Percentiles rank a stretch among this genome's conserved stretches.
Conservation (phyloP, 2,888 invertebrate species). For the Andrena haemorrhoa region DNA sequence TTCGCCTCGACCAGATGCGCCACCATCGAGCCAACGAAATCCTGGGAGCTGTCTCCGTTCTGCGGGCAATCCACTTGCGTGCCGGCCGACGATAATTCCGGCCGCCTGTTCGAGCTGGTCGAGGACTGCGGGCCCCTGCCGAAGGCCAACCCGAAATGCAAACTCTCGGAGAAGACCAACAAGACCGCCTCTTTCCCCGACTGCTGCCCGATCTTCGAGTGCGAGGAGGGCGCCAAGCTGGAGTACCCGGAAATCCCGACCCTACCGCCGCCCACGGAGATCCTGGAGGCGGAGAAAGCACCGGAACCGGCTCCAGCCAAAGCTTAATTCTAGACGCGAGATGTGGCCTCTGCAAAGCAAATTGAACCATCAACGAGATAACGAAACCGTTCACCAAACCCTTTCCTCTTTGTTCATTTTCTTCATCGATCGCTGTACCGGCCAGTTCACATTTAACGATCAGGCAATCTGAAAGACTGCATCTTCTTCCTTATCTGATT, state of each 20-base stretch:
- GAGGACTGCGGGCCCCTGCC: conserved; percentile 96
- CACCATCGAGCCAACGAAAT: conserved; percentile 93
- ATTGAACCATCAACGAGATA: conserved; percentile 1
- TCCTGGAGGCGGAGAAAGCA: conserved; percentile 78
- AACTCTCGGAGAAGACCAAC: conserved; percentile 95
- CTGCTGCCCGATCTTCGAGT: conserved; percentile 94
- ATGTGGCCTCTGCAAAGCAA: conserved; percentile 12
- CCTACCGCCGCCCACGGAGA: conserved; percentile 85
- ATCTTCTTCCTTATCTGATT: no score
- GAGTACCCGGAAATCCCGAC: conserved; percentile 94
- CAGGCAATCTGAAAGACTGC: no score
- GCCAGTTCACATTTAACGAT: no score
- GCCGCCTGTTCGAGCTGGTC: conserved; percentile 92
- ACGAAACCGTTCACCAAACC: conserved; percentile 6
- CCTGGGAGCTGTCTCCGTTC: conserved; percentile 95
- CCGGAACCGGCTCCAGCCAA: conserved; percentile 37
- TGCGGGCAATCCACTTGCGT: conserved; percentile 96
- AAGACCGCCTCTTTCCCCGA: conserved; percentile 95
- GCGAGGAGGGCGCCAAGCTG: conserved; percentile 93
- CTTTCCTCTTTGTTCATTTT: not conserved
- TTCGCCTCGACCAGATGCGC: conserved; percentile 96
- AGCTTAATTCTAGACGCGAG: conserved; percentile 29
- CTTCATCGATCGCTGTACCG: no score
- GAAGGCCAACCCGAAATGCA: conserved; percentile 94
- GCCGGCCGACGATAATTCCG: conserved; percentile 90